Evolutionary conservation across 2,888 invertebrate species (phyloP).

Genomic region (Hymenopus coronatus): DNA sequence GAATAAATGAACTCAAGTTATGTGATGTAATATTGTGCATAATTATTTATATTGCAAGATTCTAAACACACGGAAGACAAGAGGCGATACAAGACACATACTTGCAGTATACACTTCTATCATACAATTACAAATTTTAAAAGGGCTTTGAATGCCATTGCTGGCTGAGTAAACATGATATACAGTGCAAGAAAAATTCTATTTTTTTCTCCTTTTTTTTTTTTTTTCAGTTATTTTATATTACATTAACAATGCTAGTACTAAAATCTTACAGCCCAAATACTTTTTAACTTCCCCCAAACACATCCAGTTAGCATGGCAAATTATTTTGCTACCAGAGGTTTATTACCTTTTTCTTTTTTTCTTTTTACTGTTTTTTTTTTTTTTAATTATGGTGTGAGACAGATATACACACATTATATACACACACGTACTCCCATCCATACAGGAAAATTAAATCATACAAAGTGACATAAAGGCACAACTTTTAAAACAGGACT

Average conservation of each 20-base stretch:
- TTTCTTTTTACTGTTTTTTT: background rate
- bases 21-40: background rate
- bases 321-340: background rate
- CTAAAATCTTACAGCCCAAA: background rate
- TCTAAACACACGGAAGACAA: constrained; percentile 15
- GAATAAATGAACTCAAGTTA: background rate
- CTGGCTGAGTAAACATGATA: background rate
- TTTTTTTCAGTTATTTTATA: background rate
- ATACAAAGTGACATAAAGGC: background rate
- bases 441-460: background rate
- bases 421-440: background rate
- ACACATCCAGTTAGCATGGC: background rate
- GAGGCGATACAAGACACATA: background rate
- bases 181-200: background rate
- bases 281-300: background rate
- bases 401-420: background rate
- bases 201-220: background rate
- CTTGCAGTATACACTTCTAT: background rate
- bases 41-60: background rate
- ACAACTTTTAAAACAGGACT: background rate
- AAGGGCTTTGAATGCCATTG: background rate
- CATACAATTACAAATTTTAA: background rate
- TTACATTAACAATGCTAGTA: background rate
- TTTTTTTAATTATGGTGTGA: background rate
- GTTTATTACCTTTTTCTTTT: background rate